phyloP scores from a whole-genome alignment of 2,797 vertebrate species.

The Ibycter americanus region DNA sequence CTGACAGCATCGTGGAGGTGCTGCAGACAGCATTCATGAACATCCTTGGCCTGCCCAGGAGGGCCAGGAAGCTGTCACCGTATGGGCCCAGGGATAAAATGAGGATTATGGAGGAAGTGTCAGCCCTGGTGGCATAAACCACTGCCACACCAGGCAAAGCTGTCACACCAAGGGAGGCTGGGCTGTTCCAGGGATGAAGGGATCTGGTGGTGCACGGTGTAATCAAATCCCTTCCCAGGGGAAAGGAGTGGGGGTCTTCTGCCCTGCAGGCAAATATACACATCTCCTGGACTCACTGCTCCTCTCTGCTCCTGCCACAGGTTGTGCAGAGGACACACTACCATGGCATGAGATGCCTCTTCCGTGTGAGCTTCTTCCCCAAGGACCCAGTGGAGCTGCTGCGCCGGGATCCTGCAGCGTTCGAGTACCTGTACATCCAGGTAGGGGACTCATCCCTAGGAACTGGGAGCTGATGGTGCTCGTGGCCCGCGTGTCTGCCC shows the following conservation, averaged over 20 bases:
- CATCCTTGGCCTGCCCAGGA: not conserved
- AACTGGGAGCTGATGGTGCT: not conserved
- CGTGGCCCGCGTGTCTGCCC: accelerated
- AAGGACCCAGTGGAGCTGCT: constrained; percentile 96
- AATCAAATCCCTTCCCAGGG: not conserved
- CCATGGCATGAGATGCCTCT: constrained; percentile 98
- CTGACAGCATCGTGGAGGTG: not conserved
- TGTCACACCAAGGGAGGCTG: not conserved
- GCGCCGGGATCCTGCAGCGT: constrained; percentile 92
- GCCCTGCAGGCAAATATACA: not conserved
- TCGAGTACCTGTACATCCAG: constrained; percentile 99
- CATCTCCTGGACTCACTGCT: not conserved
- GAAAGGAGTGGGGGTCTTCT: not conserved
- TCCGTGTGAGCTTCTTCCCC: constrained; percentile 97
- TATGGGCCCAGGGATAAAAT: not conserved
- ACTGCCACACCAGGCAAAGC: not conserved
- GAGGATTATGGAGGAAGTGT: accelerated
- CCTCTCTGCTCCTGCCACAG: constrained; percentile 71
- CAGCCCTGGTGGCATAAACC: not conserved
- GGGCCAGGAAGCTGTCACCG: not conserved
- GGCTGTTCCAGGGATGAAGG: not conserved
- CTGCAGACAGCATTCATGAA: not conserved
- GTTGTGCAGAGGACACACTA: constrained; percentile 98
- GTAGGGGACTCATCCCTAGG: constrained; percentile 60
- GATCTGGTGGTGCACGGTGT: not conserved